These are phyloP conservation scores for Otolemur crassicaudatus DNA, from an alignment of 2,797 vertebrate genomes.

Conservation along the genomic window DNA sequence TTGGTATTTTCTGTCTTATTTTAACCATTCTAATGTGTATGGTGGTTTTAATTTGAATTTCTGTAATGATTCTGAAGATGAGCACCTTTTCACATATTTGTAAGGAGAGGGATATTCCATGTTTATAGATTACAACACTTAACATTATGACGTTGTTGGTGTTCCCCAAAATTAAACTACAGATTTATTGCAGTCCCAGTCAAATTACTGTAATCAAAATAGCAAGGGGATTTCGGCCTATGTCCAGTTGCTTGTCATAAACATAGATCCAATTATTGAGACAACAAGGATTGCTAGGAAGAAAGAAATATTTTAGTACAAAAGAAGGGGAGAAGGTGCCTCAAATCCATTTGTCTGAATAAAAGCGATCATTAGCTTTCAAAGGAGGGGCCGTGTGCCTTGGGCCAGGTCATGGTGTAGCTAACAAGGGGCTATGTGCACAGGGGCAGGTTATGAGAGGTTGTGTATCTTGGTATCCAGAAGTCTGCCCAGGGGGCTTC, in stretches of 20 bases:
- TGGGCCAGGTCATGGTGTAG: neutral
- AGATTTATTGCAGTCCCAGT: neutral
- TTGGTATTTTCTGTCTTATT: neutral
- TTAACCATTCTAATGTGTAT: neutral
- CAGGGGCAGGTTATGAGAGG: too few relatives aligned
- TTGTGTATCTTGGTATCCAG: neutral
- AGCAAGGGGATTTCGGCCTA: neutral
- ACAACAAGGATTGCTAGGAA: neutral
- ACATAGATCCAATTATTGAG: neutral
- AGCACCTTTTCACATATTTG: neutral
- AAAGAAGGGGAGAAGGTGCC: neutral
- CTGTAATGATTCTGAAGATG: neutral
- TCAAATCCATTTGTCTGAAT: neutral
- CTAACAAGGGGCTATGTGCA: neutral
- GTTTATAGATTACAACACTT: neutral
- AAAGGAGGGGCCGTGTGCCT: neutral
- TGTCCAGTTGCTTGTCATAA: neutral
- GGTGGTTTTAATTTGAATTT: constrained; percentile 39
- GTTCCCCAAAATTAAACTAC: neutral
- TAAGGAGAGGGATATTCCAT: neutral
- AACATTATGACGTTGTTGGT: neutral
- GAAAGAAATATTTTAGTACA: neutral
- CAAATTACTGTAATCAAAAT: neutral
- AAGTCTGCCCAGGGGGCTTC: neutral
- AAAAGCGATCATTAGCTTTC: neutral